phyloP scores from a whole-genome alignment of 2,113 vertebrate species.

The Dolichotis patagonum region DNA sequence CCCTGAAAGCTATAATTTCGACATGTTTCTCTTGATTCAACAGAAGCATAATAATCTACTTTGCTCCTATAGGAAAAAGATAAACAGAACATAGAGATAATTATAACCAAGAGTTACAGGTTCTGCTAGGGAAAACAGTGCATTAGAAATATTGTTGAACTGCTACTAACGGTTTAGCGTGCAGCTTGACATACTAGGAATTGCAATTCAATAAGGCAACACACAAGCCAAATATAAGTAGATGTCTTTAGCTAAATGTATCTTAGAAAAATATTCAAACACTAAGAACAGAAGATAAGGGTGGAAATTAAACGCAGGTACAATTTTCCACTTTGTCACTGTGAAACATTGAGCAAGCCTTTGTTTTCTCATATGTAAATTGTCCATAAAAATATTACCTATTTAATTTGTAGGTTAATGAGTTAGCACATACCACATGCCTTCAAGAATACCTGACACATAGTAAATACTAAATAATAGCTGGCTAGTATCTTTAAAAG shows the following conservation, averaged over 20 bases:
- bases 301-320: slow-evolving; percentile 1
- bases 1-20: slow-evolving; percentile 56
- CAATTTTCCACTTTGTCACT: slow-evolving; percentile 8
- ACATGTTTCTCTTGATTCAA: slow-evolving; percentile 51
- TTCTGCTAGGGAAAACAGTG: slow-evolving; percentile 13
- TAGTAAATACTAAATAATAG: slow-evolving; percentile 50
- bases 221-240: background rate
- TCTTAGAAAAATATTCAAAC: slow-evolving; percentile 38
- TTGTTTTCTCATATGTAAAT: slow-evolving; percentile 49
- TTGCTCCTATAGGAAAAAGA: slow-evolving; percentile 39
- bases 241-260: slow-evolving; percentile 6
- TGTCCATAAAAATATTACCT: background rate
- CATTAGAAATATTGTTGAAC: slow-evolving; percentile 18
- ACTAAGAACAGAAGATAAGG: background rate
- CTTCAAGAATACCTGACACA: background rate
- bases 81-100: background rate
- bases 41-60: slow-evolving; percentile 44
- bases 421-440: background rate
- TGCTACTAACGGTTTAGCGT: slow-evolving; percentile 1
- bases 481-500: slow-evolving; percentile 55
- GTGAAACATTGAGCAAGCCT: background rate
- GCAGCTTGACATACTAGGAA: background rate
- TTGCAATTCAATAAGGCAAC: slow-evolving; percentile 33
- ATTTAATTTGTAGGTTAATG: slow-evolving; percentile 39
- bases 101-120: background rate